These are phyloP conservation scores for Orthonevra nobilis DNA, from an alignment of 2,888 invertebrate species.

Conservation along the genomic window DNA sequence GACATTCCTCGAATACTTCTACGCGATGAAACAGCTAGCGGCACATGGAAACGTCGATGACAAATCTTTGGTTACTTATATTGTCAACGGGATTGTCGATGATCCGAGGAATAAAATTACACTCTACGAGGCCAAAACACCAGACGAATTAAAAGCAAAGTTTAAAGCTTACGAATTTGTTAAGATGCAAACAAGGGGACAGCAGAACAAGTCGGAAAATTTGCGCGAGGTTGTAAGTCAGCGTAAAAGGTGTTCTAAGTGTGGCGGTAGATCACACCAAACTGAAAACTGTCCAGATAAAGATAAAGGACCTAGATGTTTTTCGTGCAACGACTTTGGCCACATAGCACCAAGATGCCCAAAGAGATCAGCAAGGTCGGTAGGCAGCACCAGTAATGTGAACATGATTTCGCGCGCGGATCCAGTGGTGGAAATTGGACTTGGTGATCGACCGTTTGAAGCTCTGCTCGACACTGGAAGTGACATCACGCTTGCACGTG, in stretches of 20 bases:
- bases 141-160: no score
- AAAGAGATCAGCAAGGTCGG: neutral
- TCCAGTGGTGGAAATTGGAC: neutral
- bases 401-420: neutral
- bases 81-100: no score
- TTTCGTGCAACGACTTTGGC: neutral
- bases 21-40: no score
- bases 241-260: neutral
- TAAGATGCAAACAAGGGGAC: no score
- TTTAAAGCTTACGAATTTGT: no score
- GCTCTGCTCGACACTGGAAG: neutral
- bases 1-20: no score
- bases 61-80: no score
- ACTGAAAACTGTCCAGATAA: neutral
- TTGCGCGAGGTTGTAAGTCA: no score
- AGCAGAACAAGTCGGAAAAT: no score
- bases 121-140: no score
- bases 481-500: neutral
- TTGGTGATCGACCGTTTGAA: neutral
- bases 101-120: no score
- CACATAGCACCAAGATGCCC: neutral
- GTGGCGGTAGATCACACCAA: constrained; percentile 3
- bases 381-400: neutral
- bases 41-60: no score
- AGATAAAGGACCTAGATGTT: constrained; percentile 8